Percentiles rank a stretch among this genome's conserved stretches.
Evolutionary conservation across 2,888 invertebrate species (phyloP).

Genomic region (Andrena marginata): DNA sequence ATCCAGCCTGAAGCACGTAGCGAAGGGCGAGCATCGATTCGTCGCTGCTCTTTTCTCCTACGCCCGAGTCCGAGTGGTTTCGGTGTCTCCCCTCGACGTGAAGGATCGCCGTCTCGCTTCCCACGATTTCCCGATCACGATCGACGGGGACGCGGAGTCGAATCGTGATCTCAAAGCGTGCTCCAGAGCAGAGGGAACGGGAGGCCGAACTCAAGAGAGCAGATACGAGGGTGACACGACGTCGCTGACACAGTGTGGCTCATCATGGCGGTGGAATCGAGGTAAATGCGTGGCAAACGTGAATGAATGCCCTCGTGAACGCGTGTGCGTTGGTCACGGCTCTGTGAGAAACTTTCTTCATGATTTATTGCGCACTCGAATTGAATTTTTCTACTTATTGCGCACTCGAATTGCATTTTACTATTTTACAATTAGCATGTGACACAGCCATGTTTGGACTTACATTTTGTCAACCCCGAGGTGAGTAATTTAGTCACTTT

Average conservation of each 20-base stretch:
- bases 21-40: slow-evolving; percentile 42
- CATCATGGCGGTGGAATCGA: slow-evolving; percentile 70
- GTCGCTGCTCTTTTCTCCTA: slow-evolving; percentile 52
- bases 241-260: neutral
- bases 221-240: neutral
- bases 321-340: neutral
- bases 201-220: neutral
- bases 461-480: neutral
- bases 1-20: slow-evolving; percentile 38
- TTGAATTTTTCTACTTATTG: neutral
- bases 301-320: neutral
- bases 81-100: neutral
- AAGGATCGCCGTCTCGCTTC: slow-evolving; percentile 6
- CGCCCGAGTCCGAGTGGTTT: neutral
- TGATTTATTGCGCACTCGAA: neutral
- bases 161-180: neutral
- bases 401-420: neutral
- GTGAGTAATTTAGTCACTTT: too few species aligned
- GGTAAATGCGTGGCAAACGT: slow-evolving; percentile 44
- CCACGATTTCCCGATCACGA: slow-evolving; percentile 32
- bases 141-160: neutral
- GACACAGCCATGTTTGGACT: neutral
- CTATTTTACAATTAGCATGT: neutral
- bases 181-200: neutral
- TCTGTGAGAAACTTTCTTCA: neutral